Evolutionary conservation across 2,113 vertebrate genomes (phyloP).

Genomic region (Corvus cornix): DNA sequence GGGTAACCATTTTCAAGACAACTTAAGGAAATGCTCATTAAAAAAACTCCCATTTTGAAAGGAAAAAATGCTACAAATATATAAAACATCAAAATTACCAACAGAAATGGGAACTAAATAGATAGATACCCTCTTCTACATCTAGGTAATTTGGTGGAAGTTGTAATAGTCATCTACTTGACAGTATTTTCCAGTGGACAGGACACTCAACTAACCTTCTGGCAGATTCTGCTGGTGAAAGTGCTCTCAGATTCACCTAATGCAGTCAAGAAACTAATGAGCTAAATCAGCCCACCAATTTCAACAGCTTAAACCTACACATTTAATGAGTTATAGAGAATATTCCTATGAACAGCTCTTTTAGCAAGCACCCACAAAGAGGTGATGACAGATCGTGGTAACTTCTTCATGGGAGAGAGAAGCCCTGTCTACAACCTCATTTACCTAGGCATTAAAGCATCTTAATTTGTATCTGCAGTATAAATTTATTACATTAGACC

Average conservation of each 20-base stretch:
- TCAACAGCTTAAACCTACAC: background rate
- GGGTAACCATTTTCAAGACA: background rate
- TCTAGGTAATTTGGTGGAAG: background rate
- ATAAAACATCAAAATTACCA: background rate
- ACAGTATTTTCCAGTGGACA: background rate
- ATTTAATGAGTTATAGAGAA: background rate
- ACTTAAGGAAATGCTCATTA: background rate
- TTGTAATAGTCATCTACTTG: background rate
- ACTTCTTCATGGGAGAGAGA: background rate
- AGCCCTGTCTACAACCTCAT: background rate
- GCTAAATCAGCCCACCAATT: background rate
- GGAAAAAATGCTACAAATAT: background rate
- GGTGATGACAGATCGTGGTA: background rate
- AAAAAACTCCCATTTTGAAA: background rate
- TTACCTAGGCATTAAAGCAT: background rate
- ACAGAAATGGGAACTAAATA: background rate
- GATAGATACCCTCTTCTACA: background rate
- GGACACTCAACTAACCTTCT: background rate
- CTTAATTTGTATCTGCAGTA: background rate
- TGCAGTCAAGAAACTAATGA: background rate
- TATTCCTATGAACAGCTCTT: background rate
- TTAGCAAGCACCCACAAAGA: background rate
- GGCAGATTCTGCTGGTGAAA: background rate
- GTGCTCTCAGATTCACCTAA: background rate
- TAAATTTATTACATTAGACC: background rate